Evolutionary conservation across 2,113 vertebrate species (phyloP), one percentile per base, ranked within the genome.

Genomic region (Ctenomys sociabilis): DNA sequence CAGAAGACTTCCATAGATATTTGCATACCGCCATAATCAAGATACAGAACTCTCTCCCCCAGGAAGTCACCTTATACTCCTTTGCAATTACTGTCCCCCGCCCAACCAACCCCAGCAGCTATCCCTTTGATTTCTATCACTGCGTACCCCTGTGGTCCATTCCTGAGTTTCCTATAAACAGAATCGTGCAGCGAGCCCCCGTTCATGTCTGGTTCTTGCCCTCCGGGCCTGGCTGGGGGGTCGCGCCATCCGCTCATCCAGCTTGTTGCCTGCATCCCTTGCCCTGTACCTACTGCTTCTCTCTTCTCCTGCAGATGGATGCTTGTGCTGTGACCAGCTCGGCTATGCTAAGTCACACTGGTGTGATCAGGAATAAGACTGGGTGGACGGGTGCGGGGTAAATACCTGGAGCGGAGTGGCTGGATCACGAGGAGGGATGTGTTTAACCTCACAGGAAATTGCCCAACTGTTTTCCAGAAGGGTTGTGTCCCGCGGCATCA

Each of bases 171-270:
- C n/a, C 52, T 49, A 2, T 3, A 11, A 8, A 3, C 16, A 40
- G 57, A 73, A 19, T 52, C 54, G 32, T 0, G 30, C 40, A 22
- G 54, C 11, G 14, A 26, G 63, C 2, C 1, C 66, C 5, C 11
- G 17, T 0, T 35, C 12, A 32, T 12, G 70, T 72, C 70, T 26
- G 28, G 57, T 40, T 86, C 66, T 63, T 26, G 4, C 32, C 70
- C 43, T 45, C 40, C 0, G 4, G 57, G 3, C 7, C 0, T 0
- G 4, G 24, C 93, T 28, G 73, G 13, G 64, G 64, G 24, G 32
- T 6, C 0, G 28, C 10, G 2, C 35, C 35, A 0, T 26, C n/a
- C 1, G n/a, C 3, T 59, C 19, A 13, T 32, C 24, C 19, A 0
- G 24, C 4, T 22, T 1, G 16, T 16, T 32, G 49, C 66, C 43